These are phyloP conservation scores for Zalophus californianus DNA, from an alignment of 2,797 vertebrate genomes.

Conservation along the genomic window DNA sequence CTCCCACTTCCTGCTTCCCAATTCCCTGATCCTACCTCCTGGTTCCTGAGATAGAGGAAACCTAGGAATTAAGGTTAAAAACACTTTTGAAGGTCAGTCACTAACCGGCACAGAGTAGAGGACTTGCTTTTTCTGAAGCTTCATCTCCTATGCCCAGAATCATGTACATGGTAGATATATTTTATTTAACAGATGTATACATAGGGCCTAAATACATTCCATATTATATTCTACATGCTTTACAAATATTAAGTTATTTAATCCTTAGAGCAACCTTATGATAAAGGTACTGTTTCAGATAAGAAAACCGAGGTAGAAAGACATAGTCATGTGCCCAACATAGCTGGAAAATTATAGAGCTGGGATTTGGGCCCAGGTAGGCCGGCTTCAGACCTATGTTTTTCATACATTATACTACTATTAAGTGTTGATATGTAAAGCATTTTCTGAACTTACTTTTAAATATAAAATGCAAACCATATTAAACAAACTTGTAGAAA, in stretches of 20 bases:
- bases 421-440: not conserved
- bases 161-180: not conserved
- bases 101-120: not conserved
- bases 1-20: conserved; percentile 21
- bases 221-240: not conserved
- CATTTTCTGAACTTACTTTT: not conserved
- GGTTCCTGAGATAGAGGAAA: not conserved
- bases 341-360: not conserved
- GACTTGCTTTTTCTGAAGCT: conserved; percentile 33
- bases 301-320: not conserved
- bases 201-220: not conserved
- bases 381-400: not conserved
- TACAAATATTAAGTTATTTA: not conserved
- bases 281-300: not conserved
- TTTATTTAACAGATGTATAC: not conserved
- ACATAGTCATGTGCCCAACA: not conserved
- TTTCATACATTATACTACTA: not conserved
- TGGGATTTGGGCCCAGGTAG: not conserved
- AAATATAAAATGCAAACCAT: not conserved
- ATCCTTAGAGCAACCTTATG: not conserved
- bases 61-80: not conserved
- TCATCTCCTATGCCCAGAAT: not conserved
- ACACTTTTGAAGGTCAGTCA: not conserved
- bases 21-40: not conserved
- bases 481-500: not conserved